A percentile compares a stretch with the other conserved stretches of the same genome.
These are phyloP conservation scores for Apis cerana DNA, from an alignment of 1,140 invertebrate genomes.

Conservation along the genomic window DNA sequence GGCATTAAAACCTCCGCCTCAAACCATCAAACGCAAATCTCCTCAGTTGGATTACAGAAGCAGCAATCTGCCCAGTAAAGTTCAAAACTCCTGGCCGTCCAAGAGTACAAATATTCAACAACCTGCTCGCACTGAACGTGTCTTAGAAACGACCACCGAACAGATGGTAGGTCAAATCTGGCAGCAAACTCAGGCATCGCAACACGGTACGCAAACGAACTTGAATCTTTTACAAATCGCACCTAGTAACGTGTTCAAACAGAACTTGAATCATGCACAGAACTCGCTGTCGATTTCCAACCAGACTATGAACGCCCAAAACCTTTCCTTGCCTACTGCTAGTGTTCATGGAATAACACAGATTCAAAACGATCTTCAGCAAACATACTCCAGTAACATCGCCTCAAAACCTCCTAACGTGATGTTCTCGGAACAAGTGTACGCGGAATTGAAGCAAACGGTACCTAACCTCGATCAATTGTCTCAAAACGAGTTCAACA, in stretches of 20 bases:
- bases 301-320: slow-evolving; percentile 17
- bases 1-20: slow-evolving; percentile 78
- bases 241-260: slow-evolving; percentile 34
- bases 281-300: background rate
- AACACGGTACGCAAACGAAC: slow-evolving; percentile 22
- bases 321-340: background rate
- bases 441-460: slow-evolving; percentile 77
- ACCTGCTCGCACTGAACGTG: slow-evolving; percentile 63
- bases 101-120: slow-evolving; percentile 73
- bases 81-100: slow-evolving; percentile 74
- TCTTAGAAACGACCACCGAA: slow-evolving; percentile 69
- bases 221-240: slow-evolving; percentile 43
- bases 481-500: slow-evolving; percentile 80
- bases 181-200: slow-evolving; percentile 68
- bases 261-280: slow-evolving; percentile 46
- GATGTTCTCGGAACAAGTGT: slow-evolving; percentile 75
- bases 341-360: slow-evolving; percentile 60
- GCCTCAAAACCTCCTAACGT: slow-evolving; percentile 35
- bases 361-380: slow-evolving; percentile 67
- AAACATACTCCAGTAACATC: slow-evolving; percentile 25
- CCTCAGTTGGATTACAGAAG: slow-evolving; percentile 63
- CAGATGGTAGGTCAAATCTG: slow-evolving; percentile 74
- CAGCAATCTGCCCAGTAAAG: slow-evolving; percentile 64
- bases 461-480: slow-evolving; percentile 77
- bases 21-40: slow-evolving; percentile 72